A percentile compares a stretch with the other conserved stretches of the same genome.
These are phyloP conservation scores for Augochlora pura DNA, from an alignment of 1,140 invertebrate genomes.

Conservation along the genomic window DNA sequence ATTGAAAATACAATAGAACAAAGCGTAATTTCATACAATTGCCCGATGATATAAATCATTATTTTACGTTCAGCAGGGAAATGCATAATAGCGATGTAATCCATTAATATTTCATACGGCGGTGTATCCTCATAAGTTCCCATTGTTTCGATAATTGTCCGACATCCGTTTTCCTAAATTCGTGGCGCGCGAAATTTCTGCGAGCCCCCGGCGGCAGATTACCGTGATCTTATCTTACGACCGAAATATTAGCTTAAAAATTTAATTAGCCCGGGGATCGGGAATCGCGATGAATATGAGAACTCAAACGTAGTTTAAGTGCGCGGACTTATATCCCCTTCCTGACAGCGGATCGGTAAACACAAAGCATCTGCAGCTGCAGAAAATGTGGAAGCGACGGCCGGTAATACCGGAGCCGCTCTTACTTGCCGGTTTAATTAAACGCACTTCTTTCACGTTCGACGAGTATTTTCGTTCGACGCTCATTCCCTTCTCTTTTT, in stretches of 20 bases:
- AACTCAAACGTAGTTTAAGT: constrained; percentile 27
- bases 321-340: constrained; percentile 11
- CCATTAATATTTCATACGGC: too few species aligned
- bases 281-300: background rate
- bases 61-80: too few species aligned
- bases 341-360: constrained; percentile 23
- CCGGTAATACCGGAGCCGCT: constrained; percentile 47
- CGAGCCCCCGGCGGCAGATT: background rate
- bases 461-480: constrained; percentile 54
- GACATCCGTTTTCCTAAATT: background rate
- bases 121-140: too few species aligned
- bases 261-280: background rate
- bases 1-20: too few species aligned
- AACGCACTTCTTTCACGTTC: constrained; percentile 63
- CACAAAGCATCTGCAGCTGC: constrained; percentile 54
- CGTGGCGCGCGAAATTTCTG: background rate
- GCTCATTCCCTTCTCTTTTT: constrained; percentile 27
- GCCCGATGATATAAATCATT: too few species aligned
- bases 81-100: too few species aligned
- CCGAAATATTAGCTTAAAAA: constrained; percentile 11
- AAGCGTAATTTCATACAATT: too few species aligned
- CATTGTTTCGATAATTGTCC: too few species aligned
- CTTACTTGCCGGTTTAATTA: constrained; percentile 61
- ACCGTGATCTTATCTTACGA: background rate
- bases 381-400: constrained; percentile 53